Conservation (phyloP, 2,888 invertebrate species). For the Hirudinaria manillensis region DNA sequence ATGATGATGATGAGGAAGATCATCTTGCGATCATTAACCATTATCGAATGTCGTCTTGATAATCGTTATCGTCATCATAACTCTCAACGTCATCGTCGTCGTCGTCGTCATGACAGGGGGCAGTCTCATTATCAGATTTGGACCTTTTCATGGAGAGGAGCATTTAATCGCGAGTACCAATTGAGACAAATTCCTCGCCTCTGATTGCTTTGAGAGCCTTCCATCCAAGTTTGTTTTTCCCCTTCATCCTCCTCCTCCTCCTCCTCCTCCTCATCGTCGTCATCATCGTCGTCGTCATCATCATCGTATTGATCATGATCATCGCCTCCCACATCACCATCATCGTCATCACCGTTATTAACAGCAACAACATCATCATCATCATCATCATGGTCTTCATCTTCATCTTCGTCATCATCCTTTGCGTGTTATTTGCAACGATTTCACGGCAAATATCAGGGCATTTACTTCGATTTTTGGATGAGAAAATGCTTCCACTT, state of each 20-base stretch:
- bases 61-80: slow-evolving; percentile 10
- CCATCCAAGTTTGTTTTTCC: slow-evolving; percentile 42
- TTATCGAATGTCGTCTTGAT: slow-evolving; percentile 39
- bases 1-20: slow-evolving; percentile 21
- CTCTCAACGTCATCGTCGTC: slow-evolving; percentile 15
- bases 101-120: slow-evolving; percentile 47
- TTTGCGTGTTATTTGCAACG: neutral
- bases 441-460: neutral
- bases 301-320: slow-evolving; percentile 18
- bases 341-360: neutral
- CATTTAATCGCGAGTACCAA: no score
- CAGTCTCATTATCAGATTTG: slow-evolving; percentile 17
- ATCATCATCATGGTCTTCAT: neutral
- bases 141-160: no score
- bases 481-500: no score
- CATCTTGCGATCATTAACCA: slow-evolving; percentile 11
- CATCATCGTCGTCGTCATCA: slow-evolving; percentile 22
- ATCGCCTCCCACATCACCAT: slow-evolving; percentile 40
- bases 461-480: no score
- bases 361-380: no score
- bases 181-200: no score
- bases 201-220: neutral
- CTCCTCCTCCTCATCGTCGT: neutral
- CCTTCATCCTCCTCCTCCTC: slow-evolving; percentile 45
- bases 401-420: neutral